Evolutionary conservation across 2,797 vertebrate species (phyloP).

Genomic region (Molothrus ater): DNA sequence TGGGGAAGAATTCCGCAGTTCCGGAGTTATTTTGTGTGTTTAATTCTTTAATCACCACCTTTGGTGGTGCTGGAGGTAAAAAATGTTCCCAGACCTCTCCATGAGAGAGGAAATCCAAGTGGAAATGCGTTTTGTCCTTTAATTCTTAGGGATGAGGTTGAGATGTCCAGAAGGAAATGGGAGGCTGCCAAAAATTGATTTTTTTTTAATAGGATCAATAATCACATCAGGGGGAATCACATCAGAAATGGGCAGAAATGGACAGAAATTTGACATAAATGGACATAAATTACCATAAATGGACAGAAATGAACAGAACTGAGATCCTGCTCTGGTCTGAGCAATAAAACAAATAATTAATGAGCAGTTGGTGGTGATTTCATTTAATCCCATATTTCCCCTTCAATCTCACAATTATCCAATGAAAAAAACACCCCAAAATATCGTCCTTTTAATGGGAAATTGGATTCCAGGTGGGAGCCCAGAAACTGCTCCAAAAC

Average conservation of each 20-base stretch:
- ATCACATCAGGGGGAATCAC: neutral
- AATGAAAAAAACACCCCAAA: neutral
- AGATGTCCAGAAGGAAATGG: neutral
- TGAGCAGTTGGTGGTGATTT: neutral
- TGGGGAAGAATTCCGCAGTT: neutral
- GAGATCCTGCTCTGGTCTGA: neutral
- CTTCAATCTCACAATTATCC: neutral
- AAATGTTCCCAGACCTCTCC: neutral
- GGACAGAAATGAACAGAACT: neutral
- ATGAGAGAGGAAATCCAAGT: neutral
- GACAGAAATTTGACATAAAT: rapidly evolving
- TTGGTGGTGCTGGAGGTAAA: neutral
- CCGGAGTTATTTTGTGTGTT: neutral
- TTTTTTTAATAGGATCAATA: neutral
- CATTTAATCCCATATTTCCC: neutral
- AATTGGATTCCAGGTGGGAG: neutral
- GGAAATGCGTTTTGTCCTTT: neutral
- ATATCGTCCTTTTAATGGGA: neutral
- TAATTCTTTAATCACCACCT: neutral
- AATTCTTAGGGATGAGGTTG: neutral
- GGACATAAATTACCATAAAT: rapidly evolving
- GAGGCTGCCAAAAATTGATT: neutral
- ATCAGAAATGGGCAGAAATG: neutral
- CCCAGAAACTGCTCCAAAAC: neutral
- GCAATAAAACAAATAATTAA: neutral